A percentile compares a stretch with the other conserved stretches of the same genome.
These are phyloP conservation scores for Callorhinus ursinus DNA, from an alignment of 2,113 vertebrate species.

Conservation along the genomic window DNA sequence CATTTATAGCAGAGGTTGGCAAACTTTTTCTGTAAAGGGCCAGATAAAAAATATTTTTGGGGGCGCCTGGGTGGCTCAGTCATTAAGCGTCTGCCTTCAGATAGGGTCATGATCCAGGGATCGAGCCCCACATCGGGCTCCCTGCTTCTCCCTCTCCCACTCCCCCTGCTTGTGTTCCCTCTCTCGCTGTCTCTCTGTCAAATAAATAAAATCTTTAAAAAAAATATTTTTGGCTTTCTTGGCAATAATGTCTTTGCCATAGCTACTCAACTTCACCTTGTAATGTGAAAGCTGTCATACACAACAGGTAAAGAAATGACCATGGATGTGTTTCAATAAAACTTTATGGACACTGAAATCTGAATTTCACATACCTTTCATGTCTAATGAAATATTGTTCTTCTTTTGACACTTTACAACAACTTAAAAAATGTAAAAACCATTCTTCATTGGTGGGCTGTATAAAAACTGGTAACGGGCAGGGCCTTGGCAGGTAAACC, in stretches of 20 bases:
- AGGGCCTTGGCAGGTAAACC: neutral
- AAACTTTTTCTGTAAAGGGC: neutral
- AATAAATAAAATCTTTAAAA: neutral
- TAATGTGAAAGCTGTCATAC: neutral
- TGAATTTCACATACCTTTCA: neutral
- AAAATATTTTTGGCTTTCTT: neutral
- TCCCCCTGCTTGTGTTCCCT: no score
- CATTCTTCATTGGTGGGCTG: neutral
- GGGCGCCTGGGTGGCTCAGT: no score
- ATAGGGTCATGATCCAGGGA: no score
- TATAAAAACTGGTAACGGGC: neutral
- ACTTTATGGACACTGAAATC: neutral
- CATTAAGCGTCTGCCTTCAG: no score
- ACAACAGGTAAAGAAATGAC: neutral
- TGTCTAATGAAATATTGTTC: neutral
- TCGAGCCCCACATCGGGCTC: no score
- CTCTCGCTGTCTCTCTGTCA: no score
- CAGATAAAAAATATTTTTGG: neutral
- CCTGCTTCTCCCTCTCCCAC: no score
- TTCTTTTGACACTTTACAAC: neutral
- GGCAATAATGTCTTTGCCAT: neutral
- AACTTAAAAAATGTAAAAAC: slow-evolving; percentile 3
- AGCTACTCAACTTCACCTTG: neutral
- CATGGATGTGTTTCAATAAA: neutral
- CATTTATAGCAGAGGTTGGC: neutral